Base-by-base conservation (phyloP, 2,888 invertebrate genomes). In the Diarsia brunnea region DNA sequence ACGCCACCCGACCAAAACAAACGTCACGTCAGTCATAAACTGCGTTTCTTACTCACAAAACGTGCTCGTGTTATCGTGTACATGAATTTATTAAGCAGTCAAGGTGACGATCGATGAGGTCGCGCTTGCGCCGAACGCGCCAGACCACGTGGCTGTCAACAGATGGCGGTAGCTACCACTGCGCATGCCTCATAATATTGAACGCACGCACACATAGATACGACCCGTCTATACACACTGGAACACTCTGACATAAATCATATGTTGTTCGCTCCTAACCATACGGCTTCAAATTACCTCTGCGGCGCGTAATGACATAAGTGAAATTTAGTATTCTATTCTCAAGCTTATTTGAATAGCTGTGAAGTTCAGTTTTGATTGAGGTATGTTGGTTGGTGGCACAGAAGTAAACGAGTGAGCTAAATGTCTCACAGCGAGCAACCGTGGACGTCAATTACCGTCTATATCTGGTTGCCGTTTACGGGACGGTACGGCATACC, bases 161-260 rank as follows among this genome's bases (percentile, higher is more conserved):
- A 96, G 96, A 96, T 96, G 96, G 96, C 96, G 90, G 92, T 93
- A 90, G 84, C 79, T 49, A 89, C 88, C 91, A 92, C 85, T 84
- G 91, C 96, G 96, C 96, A 96, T 95, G 96, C 93, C 92, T 90
- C 84, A 89, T 79, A 88, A 90, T 96, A 96, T 96, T 95, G 96
- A 96, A 89, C 95, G 93, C 91, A 89, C 92, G 79, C 93, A 81
- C 73, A 92, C 92, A 89, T 87, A 76, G 67, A 73, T 69, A 51
- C 73, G 24, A 38, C 31, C 47, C 67, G 43, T 73, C 77, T 55
- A 77, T 82, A 85, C 90, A 89, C 91, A 91, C 90, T 85, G 73
- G 79, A 88, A 82, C 87, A 86, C 82, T 82, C 84, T 89, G 91
- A 93, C 93, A 93, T 94, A 95, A 95, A 95, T 95, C 95, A 95